phyloP scores from a whole-genome alignment of 2,113 vertebrate genomes.

The Copsychus sechellarum region DNA sequence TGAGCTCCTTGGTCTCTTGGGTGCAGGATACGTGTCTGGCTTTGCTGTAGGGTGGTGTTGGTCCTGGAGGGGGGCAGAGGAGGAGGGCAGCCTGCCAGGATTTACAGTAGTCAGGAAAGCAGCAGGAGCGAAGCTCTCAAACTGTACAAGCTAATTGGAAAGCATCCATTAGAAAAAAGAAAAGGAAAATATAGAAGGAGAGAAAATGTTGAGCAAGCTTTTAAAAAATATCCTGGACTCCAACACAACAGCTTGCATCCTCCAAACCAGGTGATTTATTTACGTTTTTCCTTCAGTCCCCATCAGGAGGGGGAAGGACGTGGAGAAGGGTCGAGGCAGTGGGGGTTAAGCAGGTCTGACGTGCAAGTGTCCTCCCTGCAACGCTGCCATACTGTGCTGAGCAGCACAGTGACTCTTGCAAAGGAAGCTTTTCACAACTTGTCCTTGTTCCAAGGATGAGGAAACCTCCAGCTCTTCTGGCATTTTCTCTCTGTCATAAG shows the following conservation, averaged over 20 bases:
- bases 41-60: background rate
- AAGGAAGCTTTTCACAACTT: conserved; percentile 54
- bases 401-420: conserved; percentile 29
- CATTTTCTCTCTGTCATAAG: conserved; percentile 32
- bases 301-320: background rate
- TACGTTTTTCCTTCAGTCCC: background rate
- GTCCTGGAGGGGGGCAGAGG: background rate
- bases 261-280: background rate
- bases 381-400: conserved; percentile 38
- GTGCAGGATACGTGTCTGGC: background rate
- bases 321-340: background rate
- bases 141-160: background rate
- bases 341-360: conserved; percentile 35
- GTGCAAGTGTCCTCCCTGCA: background rate
- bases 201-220: background rate
- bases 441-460: conserved; percentile 60
- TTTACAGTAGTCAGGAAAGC: conserved; percentile 33
- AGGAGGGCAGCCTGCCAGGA: conserved; percentile 12
- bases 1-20: background rate
- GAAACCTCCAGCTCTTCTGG: conserved; percentile 54
- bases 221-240: background rate
- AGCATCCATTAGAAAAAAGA: background rate
- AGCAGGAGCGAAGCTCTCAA: background rate
- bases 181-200: background rate
- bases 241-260: background rate